Percentiles rank a stretch among this genome's conserved stretches.
phyloP scores from a whole-genome alignment of 2,113 vertebrate genomes.

The Phyllopteryx taeniolatus region DNA sequence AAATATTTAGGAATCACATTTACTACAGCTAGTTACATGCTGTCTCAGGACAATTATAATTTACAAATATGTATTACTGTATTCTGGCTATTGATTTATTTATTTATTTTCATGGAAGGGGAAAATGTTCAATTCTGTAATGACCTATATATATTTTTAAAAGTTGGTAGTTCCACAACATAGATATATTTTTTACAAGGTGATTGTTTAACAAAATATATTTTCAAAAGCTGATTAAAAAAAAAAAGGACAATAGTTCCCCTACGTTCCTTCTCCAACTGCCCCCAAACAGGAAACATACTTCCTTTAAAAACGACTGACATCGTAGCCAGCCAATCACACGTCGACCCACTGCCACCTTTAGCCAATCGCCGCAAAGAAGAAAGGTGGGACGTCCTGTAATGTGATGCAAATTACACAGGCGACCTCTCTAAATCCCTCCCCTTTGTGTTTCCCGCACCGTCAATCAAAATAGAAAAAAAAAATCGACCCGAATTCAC shows the following conservation, averaged over 20 bases:
- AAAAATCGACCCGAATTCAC: constrained; percentile 85
- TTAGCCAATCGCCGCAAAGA: constrained; percentile 73
- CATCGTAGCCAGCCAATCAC: constrained; percentile 54
- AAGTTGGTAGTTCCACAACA: too few relatives aligned
- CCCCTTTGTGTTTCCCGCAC: constrained; percentile 98
- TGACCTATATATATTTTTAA: too few relatives aligned
- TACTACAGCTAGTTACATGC: too few relatives aligned
- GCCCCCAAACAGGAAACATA: constrained; percentile 79
- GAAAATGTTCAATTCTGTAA: too few relatives aligned
- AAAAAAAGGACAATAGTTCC: not conserved
- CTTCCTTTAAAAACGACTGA: constrained; percentile 55
- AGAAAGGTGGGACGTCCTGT: constrained; percentile 85
- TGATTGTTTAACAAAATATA: not conserved
- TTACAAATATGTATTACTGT: too few relatives aligned
- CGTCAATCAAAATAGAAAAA: constrained; percentile 98
- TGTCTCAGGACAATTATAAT: too few relatives aligned
- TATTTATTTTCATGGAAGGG: too few relatives aligned
- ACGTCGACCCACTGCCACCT: not conserved
- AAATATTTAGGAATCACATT: too few relatives aligned
- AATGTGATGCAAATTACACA: constrained; percentile 81
- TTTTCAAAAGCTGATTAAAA: not conserved
- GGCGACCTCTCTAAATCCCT: constrained; percentile 86
- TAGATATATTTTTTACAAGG: not conserved
- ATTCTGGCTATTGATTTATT: too few relatives aligned
- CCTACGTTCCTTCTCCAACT: constrained; percentile 67